A percentile compares a stretch with the other conserved stretches of the same genome.
Evolutionary conservation across 2,113 vertebrate species (phyloP).

Genomic region (Gymnorhina tibicen): DNA sequence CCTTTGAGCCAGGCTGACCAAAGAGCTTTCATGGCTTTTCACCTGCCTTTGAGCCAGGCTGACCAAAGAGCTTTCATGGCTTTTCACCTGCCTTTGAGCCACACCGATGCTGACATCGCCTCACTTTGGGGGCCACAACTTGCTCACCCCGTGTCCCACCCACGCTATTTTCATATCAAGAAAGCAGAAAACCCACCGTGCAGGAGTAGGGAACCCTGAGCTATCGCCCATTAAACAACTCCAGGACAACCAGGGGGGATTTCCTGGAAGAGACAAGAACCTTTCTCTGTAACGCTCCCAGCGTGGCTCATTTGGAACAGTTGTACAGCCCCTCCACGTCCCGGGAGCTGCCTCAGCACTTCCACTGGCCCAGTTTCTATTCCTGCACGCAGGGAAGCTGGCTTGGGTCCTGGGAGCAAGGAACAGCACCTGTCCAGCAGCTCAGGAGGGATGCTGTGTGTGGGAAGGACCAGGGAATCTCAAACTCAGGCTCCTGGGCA

Average conservation of each 20-base stretch:
- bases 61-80: not conserved
- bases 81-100: not conserved
- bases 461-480: not conserved
- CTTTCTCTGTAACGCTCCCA: not conserved
- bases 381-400: not conserved
- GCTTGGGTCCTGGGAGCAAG: not conserved
- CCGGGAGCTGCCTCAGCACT: not conserved
- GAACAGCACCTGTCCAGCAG: not conserved
- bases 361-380: not conserved
- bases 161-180: not conserved
- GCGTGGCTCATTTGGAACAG: fast-evolving
- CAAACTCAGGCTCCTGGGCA: not conserved
- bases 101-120: not conserved
- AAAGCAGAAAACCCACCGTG: not conserved
- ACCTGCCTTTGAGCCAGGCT: no score
- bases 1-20: not conserved
- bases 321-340: not conserved
- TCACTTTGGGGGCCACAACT: not conserved
- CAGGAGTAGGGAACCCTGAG: not conserved
- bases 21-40: not conserved
- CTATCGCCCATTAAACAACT: not conserved
- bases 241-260: not conserved
- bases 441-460: not conserved
- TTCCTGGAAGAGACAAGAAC: not conserved
- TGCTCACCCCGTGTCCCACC: not conserved